These are phyloP conservation scores for Capricornis sumatraensis DNA, from an alignment of 2,113 vertebrate genomes.

Conservation along the genomic window DNA sequence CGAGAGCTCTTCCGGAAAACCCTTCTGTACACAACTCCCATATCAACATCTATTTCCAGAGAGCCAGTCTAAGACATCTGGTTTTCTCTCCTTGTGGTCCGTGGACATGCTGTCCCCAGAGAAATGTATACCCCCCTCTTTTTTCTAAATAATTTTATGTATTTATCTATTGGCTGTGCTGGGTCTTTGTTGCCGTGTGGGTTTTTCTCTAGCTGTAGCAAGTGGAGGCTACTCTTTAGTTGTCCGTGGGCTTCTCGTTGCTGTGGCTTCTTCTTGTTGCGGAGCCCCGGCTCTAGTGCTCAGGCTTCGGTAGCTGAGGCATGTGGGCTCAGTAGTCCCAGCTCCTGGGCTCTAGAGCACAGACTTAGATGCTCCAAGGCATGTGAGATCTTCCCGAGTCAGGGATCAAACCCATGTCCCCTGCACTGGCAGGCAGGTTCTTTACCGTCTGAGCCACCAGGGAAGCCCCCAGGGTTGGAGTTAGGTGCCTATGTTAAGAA, in stretches of 20 bases:
- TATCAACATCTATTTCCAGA: neutral
- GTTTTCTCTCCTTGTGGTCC: neutral
- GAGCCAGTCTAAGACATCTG: neutral
- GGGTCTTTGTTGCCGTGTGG: neutral
- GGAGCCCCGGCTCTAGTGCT: neutral
- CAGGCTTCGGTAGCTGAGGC: fast-evolving
- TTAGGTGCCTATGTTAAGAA: neutral
- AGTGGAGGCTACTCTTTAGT: neutral
- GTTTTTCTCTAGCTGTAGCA: neutral
- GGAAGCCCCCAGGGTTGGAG: neutral
- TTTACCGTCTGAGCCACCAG: neutral
- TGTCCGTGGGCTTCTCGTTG: fast-evolving
- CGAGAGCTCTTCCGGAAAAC: neutral
- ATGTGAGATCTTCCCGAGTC: neutral
- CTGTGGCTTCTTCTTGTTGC: neutral
- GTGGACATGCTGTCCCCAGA: neutral
- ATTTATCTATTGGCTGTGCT: neutral
- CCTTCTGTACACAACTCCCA: neutral
- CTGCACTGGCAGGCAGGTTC: neutral
- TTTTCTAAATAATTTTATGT: neutral
- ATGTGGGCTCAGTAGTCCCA: neutral
- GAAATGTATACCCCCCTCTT: neutral
- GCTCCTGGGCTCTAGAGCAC: neutral
- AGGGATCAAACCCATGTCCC: neutral
- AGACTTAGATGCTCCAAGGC: neutral